phyloP scores from a whole-genome alignment of 92 coral and sea anemone genomes.

The Diadumene lineata region DNA sequence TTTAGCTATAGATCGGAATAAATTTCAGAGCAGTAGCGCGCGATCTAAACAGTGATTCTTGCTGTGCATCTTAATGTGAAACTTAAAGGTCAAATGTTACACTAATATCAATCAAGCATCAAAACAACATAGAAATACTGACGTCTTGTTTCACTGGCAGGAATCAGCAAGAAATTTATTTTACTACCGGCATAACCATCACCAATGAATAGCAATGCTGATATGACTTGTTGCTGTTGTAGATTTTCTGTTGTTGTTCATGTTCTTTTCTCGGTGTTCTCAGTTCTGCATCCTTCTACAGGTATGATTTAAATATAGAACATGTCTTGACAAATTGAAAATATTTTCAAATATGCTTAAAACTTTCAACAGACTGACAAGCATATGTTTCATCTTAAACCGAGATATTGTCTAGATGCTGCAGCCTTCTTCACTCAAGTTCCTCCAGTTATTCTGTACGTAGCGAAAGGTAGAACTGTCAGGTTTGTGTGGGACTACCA shows the following conservation, averaged over 20 bases:
- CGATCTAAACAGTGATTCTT: too few species aligned
- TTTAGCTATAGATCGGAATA: too few species aligned
- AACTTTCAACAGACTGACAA: too few species aligned
- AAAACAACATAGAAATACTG: too few species aligned
- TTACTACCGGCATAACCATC: neutral
- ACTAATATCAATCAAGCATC: too few species aligned
- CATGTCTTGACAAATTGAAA: neutral
- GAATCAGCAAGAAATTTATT: neutral
- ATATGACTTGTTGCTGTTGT: neutral
- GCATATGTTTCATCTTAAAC: too few species aligned
- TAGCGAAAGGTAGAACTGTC: neutral
- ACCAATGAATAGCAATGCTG: neutral
- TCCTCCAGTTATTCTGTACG: neutral
- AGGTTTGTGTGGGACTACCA: slow-evolving; percentile 6
- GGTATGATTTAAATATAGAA: neutral
- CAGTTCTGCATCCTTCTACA: neutral
- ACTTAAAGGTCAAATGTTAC: too few species aligned
- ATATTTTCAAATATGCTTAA: too few species aligned
- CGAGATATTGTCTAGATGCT: neutral
- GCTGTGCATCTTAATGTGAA: too few species aligned
- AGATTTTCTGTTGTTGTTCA: neutral
- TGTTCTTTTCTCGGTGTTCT: neutral
- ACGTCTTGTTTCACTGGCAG: neutral
- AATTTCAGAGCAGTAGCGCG: too few species aligned
- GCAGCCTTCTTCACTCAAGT: neutral